phyloP scores from a whole-genome alignment of 2,113 vertebrate species.

The Forbesichthys papilliferus region DNA sequence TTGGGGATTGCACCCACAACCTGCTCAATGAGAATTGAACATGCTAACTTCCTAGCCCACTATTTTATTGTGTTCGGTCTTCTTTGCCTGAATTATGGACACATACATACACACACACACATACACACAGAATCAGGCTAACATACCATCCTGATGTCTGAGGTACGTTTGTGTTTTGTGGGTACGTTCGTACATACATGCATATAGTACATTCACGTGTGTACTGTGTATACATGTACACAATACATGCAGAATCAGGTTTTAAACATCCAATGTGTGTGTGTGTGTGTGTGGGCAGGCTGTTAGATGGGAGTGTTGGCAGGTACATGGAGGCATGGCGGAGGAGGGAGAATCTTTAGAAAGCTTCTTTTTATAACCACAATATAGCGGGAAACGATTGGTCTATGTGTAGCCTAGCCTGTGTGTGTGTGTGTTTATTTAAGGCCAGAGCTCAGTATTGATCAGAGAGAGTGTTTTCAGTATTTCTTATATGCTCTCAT shows the following conservation, averaged over 20 bases:
- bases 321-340: neutral
- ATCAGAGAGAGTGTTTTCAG: constrained; percentile 35
- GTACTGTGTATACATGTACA: too few species aligned
- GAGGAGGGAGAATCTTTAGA: neutral
- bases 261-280: constrained; percentile 36
- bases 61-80: constrained; percentile 50
- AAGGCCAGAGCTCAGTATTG: constrained; percentile 24
- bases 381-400: neutral
- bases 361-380: too few species aligned
- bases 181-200: too few species aligned
- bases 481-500: constrained; percentile 56
- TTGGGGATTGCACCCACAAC: too few species aligned
- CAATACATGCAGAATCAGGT: constrained; percentile 32
- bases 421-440: constrained; percentile 15
- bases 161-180: too few species aligned
- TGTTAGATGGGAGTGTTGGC: neutral
- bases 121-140: constrained; percentile 38
- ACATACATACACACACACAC: constrained; percentile 27
- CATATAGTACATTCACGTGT: neutral
- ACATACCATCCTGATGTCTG: constrained; percentile 19
- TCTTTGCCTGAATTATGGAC: constrained; percentile 50
- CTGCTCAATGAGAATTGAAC: too few species aligned
- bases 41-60: neutral
- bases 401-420: neutral
- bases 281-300: constrained; percentile 10